Evolutionary conservation across 2,113 vertebrate genomes (phyloP), one percentile per base, ranked within the genome.

Genomic region (Ariopsis seemanni): DNA sequence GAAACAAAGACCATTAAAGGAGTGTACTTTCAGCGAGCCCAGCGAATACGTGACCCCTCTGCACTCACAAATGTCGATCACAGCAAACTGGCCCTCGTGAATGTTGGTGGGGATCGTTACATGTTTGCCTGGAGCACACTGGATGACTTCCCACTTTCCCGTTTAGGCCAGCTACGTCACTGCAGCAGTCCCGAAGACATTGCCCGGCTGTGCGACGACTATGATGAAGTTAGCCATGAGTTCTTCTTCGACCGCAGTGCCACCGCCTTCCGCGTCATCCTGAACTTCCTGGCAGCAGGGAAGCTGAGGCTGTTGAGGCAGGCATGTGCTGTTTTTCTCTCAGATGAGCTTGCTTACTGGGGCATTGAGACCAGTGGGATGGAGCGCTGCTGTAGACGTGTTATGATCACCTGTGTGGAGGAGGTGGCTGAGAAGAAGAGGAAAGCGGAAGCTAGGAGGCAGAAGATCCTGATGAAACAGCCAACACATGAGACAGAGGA

Each of bases 181-280:
- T 99, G 98, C 94, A 96, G 94, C 90, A 96, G 93, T 82, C 94
- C 93, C 0, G 96, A 97, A 69, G 97, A 98, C 88, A 97, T 97
- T 14, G 93, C 94, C 0, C 94, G 95, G 82, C 93, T 99, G 63
- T 99, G 98, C 0, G 98, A 99, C 0, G 98, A 99, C 85, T 99
- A 98, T 0, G 98, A 99, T 0, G 97, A 97, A 88, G 94, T 94
- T n/a, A 92, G 91, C 82, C 94, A 90, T 0, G 98, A 99, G 92
- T 99, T 95, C 91, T 99, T 99, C 94, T 99, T 99, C 0, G 98
- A 99, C 94, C 92, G 98, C 71, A 99, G 96, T 93, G 97, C 97
- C 3, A 94, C 94, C 0, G 97, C 97, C 3, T 99, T 99, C 0
- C 93, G 97, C 50, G 94, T 96, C 91, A 97, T 99, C 30, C 95